These are phyloP conservation scores for Chironomus tentans DNA, from an alignment of 2,888 invertebrate genomes.

Conservation along the genomic window DNA sequence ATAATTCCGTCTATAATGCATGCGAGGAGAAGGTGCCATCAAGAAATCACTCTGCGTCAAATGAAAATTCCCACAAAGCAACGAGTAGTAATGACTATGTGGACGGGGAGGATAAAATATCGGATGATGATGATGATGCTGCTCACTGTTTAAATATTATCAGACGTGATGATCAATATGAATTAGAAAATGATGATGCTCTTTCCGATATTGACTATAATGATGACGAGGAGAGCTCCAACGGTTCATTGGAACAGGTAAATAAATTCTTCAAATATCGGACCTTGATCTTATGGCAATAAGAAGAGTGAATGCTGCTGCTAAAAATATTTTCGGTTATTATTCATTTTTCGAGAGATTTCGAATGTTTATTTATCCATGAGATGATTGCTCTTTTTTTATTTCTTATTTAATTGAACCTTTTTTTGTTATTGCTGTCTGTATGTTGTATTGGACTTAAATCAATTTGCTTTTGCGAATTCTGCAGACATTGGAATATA, in stretches of 20 bases:
- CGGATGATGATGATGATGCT: background rate
- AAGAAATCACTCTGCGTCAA: background rate
- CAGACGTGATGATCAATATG: background rate
- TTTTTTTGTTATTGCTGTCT: no score
- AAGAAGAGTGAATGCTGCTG: no score
- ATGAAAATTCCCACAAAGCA: background rate
- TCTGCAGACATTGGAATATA: no score
- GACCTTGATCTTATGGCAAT: background rate
- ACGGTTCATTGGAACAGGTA: background rate
- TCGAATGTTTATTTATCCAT: no score
- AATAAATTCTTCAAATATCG: background rate
- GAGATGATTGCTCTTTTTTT: no score
- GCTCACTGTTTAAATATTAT: background rate
- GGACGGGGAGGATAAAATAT: background rate
- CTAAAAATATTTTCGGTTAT: no score
- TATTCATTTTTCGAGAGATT: no score
- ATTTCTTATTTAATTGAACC: no score
- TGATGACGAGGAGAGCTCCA: slow-evolving; percentile 4
- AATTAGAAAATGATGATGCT: slow-evolving; percentile 17
- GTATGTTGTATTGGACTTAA: no score
- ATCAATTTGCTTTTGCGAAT: no score
- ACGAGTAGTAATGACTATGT: background rate
- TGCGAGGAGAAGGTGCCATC: slow-evolving; percentile 9
- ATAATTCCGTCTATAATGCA: slow-evolving; percentile 18
- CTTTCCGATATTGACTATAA: slow-evolving; percentile 18